phyloP scores from a whole-genome alignment of 2,888 invertebrate genomes.

The Agrotis ipsilon region DNA sequence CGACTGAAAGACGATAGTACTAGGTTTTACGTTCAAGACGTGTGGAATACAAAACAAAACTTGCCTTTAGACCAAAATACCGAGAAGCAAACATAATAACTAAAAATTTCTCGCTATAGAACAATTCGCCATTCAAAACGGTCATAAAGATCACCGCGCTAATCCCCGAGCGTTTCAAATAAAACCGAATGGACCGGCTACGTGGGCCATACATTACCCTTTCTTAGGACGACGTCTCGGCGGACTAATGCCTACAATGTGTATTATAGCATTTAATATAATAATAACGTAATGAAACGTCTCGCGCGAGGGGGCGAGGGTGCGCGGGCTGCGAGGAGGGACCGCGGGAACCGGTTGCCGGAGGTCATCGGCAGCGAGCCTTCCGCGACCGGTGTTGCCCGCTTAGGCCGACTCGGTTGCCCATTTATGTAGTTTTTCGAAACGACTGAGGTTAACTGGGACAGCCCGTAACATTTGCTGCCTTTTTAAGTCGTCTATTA shows the following conservation, averaged over 20 bases:
- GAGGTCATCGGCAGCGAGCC: constrained; percentile 91
- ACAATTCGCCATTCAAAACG: constrained; percentile 82
- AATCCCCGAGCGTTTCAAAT: constrained; percentile 79
- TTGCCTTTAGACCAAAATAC: constrained; percentile 69
- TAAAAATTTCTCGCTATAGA: constrained; percentile 73
- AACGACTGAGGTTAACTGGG: constrained; percentile 77
- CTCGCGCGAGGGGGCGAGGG: constrained; percentile 78
- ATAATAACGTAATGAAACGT: constrained; percentile 91
- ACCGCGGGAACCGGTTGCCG: constrained; percentile 87
- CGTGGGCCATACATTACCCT: constrained; percentile 82
- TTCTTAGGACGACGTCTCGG: constrained; percentile 82
- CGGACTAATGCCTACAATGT: constrained; percentile 90
- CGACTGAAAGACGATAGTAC: constrained; percentile 11
- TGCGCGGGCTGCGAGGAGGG: constrained; percentile 69
- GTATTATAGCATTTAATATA: constrained; percentile 91
- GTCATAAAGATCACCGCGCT: constrained; percentile 81
- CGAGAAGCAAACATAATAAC: constrained; percentile 70
- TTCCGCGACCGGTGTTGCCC: constrained; percentile 89
- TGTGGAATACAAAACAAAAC: constrained; percentile 69
- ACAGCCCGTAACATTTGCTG: constrained; percentile 76
- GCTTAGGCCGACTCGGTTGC: constrained; percentile 75
- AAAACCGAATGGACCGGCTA: constrained; percentile 75
- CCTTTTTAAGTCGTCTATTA: constrained; percentile 74
- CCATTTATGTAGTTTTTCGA: constrained; percentile 82
- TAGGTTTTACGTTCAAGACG: constrained; percentile 65